phyloP scores from a whole-genome alignment of 2,113 vertebrate genomes.

The Pogona vitticeps region DNA sequence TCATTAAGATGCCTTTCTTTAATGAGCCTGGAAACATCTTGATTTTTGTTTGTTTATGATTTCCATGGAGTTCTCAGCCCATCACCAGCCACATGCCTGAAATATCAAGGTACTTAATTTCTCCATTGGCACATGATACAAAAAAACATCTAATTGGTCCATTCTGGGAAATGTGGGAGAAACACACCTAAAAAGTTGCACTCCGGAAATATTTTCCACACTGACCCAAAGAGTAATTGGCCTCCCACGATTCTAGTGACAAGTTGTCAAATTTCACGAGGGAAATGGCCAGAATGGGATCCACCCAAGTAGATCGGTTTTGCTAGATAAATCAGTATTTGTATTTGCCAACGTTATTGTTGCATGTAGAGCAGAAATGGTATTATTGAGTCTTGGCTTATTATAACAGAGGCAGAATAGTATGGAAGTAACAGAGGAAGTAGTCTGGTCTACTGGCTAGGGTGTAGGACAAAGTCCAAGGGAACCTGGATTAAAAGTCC shows the following conservation, averaged over 20 bases:
- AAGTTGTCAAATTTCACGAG: too few relatives aligned
- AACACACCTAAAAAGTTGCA: neutral
- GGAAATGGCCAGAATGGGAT: too few relatives aligned
- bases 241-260: neutral
- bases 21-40: neutral
- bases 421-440: too few relatives aligned
- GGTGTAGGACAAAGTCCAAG: too few relatives aligned
- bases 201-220: neutral
- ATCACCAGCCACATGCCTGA: neutral
- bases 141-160: neutral
- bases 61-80: neutral
- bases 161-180: neutral
- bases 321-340: too few relatives aligned
- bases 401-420: too few relatives aligned
- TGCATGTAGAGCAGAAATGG: too few relatives aligned
- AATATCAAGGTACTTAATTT: neutral
- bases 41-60: neutral
- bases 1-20: neutral
- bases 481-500: too few relatives aligned
- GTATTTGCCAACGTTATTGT: too few relatives aligned
- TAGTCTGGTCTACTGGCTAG: too few relatives aligned
- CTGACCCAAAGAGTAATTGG: neutral
- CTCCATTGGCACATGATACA: neutral
- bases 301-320: too few relatives aligned
- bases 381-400: too few relatives aligned